Evolutionary conservation across 2,113 vertebrate species (phyloP).

Genomic region (Pica pica): DNA sequence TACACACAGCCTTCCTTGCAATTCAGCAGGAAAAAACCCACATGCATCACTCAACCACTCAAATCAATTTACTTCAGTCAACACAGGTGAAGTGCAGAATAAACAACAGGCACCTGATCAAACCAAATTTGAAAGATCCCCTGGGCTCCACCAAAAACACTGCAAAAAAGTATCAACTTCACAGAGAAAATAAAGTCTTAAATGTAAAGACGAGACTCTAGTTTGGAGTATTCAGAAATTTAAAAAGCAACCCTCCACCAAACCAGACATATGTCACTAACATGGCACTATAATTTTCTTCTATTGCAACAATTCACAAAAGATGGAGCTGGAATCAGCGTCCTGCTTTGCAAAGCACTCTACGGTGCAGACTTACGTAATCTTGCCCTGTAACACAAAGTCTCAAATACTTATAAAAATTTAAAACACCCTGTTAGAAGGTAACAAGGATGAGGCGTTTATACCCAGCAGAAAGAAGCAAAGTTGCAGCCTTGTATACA

Average conservation of each 20-base stretch:
- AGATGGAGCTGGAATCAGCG: accelerated
- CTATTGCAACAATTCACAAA: neutral
- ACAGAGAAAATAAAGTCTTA: neutral
- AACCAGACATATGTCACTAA: neutral
- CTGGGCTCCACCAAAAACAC: neutral
- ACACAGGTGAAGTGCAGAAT: neutral
- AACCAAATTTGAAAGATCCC: neutral
- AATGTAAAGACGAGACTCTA: neutral
- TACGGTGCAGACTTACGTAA: accelerated
- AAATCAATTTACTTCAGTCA: neutral
- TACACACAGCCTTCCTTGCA: neutral
- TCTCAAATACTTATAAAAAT: neutral
- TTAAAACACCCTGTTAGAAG: neutral
- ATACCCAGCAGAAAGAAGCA: neutral
- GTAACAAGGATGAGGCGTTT: neutral
- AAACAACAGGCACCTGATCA: neutral
- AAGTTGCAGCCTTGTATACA: neutral
- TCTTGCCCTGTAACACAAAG: neutral
- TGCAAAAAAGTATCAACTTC: neutral
- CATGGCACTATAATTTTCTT: neutral
- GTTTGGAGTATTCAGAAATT: neutral
- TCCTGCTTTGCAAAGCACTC: neutral
- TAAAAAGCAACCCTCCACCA: neutral
- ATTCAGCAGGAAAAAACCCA: neutral
- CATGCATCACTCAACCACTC: neutral